Evolutionary conservation across 2,797 vertebrate genomes (phyloP).

Genomic region (Florisuga fusca): DNA sequence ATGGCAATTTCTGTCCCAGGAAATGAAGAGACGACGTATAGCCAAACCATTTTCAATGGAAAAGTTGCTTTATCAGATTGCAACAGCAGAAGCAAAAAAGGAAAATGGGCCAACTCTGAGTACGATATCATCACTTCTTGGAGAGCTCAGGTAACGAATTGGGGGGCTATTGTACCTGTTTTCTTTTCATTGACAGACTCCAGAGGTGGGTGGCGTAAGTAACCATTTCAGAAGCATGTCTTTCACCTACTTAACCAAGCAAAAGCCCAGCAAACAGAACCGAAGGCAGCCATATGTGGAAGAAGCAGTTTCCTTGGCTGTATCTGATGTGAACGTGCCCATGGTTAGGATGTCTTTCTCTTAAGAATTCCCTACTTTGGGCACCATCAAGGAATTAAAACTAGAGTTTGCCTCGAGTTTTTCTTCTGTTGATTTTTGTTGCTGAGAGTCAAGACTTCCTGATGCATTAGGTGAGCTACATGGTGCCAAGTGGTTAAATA

Average conservation of each 20-base stretch:
- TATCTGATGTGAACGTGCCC: not conserved
- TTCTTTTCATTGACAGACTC: constrained; percentile 46
- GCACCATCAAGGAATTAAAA: not conserved
- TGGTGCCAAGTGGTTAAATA: not conserved
- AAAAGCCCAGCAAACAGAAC: not conserved
- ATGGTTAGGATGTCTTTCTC: not conserved
- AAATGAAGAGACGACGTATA: constrained; percentile 95
- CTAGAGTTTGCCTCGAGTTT: not conserved
- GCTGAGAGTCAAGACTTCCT: not conserved
- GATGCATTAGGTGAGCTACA: not conserved
- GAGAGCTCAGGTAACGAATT: constrained; percentile 93
- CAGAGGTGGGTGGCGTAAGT: constrained; percentile 4
- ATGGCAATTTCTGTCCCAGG: constrained; percentile 77
- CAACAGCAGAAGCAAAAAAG: constrained; percentile 95
- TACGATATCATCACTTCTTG: constrained; percentile 94
- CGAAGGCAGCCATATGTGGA: not conserved
- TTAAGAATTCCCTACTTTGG: not conserved
- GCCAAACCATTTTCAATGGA: constrained; percentile 99
- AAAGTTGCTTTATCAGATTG: constrained; percentile 98
- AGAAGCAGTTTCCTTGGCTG: constrained; percentile 2
- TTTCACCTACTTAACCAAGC: not conserved
- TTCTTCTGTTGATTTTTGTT: not conserved
- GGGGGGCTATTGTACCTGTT: not conserved
- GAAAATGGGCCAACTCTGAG: constrained; percentile 94
- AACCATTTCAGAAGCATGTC: not conserved